Evolutionary conservation across 1,140 invertebrate species (phyloP), one percentile per base, ranked within the genome.

Genomic region (Drosophila varians): DNA sequence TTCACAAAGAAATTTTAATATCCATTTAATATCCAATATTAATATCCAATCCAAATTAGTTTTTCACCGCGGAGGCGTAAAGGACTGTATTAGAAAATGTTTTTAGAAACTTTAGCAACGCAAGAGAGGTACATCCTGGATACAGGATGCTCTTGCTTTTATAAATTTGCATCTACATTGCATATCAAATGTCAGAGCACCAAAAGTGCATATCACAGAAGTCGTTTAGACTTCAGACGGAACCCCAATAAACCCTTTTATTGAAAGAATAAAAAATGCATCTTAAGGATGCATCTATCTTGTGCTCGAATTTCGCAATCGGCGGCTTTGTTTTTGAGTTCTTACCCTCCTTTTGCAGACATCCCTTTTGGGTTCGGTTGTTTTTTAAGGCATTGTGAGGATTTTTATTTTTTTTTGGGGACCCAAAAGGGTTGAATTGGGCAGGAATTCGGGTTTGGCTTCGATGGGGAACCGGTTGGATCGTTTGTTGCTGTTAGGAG

Each of bases 171-270:
- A 14, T 16, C 16, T 65, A 31, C 26, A 46, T 48, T 60, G 45
- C 47, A 80, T 84, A 84, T 84, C 79, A 86, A 84, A 84, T 84
- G 68, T 65, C 79, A 55, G 34, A 31, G 43, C 56, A 72, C 57
- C 80, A 86, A 83, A 65, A 55, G 60, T 23, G 55, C 56, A 56
- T 75, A 79, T 79, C 71, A 48, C 75, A 51, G 18, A n/a, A n/a
- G n/a, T n/a, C n/a, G n/a, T n/a, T n/a, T n/a, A n/a, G n/a, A n/a
- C n/a, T n/a, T n/a, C n/a, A n/a, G n/a, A n/a, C n/a, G n/a, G n/a
- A n/a, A n/a, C n/a, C n/a, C n/a, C n/a, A n/a, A n/a, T 3, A 9
- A 31, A 9, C 26, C 49, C 42, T 6, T 38, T 42, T 25, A 6
- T 11, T 38, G 26, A 28, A 36, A 76, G 72, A 74, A 86, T 46